Conservation (phyloP, 2,797 vertebrate genomes). For the Monodelphis domestica region DNA sequence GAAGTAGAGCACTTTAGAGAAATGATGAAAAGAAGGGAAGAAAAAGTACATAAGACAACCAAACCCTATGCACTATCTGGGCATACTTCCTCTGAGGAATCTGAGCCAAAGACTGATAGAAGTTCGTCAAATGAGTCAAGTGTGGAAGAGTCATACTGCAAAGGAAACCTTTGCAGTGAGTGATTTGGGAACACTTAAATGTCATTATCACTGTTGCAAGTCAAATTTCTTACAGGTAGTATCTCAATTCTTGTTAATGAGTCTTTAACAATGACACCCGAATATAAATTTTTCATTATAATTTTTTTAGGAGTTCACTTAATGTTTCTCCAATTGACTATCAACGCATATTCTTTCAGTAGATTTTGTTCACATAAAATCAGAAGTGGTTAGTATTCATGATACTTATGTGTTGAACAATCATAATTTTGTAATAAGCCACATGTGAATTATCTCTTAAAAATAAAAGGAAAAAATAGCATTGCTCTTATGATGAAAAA, state of each 20-base stretch:
- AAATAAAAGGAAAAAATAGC: constrained; percentile 30
- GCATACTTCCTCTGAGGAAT: not conserved
- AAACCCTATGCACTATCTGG: constrained; percentile 72
- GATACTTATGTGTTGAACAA: constrained; percentile 60
- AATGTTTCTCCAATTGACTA: constrained; percentile 54
- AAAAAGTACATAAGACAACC: constrained; percentile 73
- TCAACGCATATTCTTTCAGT: constrained; percentile 32
- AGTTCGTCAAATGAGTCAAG: not conserved
- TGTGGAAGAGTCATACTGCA: not conserved
- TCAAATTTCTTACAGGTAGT: not conserved
- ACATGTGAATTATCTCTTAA: constrained; percentile 20
- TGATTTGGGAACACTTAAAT: not conserved
- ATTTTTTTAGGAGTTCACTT: constrained; percentile 35
- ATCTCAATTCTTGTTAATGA: not conserved
- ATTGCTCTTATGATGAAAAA: constrained; percentile 16
- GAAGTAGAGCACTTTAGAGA: constrained; percentile 59
- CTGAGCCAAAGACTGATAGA: not conserved
- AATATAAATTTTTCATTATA: constrained; percentile 12
- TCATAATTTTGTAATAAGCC: constrained; percentile 60
- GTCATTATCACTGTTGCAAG: not conserved
- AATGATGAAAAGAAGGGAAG: constrained; percentile 73
- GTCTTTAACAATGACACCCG: not conserved
- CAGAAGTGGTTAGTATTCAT: constrained; percentile 53
- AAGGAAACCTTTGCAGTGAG: constrained; percentile 17
- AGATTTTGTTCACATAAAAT: constrained; percentile 56